These are phyloP conservation scores for Apaloderma vittatum DNA, from an alignment of 2,113 vertebrate species.

Conservation along the genomic window DNA sequence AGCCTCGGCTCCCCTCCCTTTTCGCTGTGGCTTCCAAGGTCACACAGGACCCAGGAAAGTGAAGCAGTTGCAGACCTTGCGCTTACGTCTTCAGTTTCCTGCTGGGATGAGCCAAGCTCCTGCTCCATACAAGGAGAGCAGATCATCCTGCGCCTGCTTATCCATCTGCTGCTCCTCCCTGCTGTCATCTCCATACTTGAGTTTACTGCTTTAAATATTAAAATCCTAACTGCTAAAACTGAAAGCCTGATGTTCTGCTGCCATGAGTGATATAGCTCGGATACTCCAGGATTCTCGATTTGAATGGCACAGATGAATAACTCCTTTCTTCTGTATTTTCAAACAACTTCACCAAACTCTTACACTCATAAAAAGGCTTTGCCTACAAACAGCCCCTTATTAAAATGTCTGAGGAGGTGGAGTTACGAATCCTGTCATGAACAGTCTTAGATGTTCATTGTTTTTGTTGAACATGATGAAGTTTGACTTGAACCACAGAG, in stretches of 20 bases:
- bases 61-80: too few relatives aligned
- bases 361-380: not conserved
- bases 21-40: not conserved
- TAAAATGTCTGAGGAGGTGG: fast-evolving
- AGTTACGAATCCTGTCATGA: fast-evolving
- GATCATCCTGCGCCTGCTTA: not conserved
- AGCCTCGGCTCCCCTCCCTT: not conserved
- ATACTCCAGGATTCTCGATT: not conserved
- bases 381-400: not conserved
- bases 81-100: fast-evolving
- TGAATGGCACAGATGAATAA: not conserved
- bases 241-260: not conserved
- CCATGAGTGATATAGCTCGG: not conserved
- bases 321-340: not conserved
- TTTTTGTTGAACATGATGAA: not conserved
- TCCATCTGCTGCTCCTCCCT: not conserved
- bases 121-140: not conserved
- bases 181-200: not conserved
- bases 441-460: fast-evolving
- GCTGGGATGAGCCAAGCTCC: not conserved
- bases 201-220: not conserved
- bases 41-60: not conserved
- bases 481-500: not conserved
- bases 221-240: not conserved
- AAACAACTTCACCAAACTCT: not conserved